A percentile compares a stretch with the other conserved stretches of the same genome.
phyloP scores from a whole-genome alignment of 2,797 vertebrate genomes.

The Parambassis ranga region DNA sequence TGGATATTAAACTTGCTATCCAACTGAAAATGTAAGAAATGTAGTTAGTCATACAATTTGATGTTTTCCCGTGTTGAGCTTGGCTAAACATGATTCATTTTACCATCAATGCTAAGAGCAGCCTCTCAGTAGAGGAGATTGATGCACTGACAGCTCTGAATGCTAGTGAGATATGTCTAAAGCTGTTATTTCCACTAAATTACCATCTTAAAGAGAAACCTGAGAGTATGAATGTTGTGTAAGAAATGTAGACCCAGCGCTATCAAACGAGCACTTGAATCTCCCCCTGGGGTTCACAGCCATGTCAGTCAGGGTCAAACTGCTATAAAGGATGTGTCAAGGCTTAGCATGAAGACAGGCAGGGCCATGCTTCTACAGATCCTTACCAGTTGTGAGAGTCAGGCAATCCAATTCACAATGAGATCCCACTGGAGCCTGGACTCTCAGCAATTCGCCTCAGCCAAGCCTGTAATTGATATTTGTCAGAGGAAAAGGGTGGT shows the following conservation, averaged over 20 bases:
- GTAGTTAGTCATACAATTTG: too few relatives aligned
- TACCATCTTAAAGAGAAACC: slow-evolving; percentile 22
- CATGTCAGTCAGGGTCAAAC: slow-evolving; percentile 65
- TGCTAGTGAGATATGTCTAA: neutral
- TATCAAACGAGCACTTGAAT: slow-evolving; percentile 23
- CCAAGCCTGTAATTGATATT: slow-evolving; percentile 71
- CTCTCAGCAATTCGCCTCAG: slow-evolving; percentile 45
- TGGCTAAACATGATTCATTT: neutral
- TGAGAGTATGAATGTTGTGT: slow-evolving; percentile 38
- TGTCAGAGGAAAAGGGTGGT: slow-evolving; percentile 59
- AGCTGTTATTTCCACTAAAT: slow-evolving; percentile 35
- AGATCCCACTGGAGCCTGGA: slow-evolving; percentile 56
- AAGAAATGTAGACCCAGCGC: slow-evolving; percentile 23
- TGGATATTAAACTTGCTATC: too few relatives aligned
- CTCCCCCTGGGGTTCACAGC: slow-evolving; percentile 29
- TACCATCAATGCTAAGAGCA: slow-evolving; percentile 8
- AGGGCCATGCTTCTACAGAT: slow-evolving; percentile 42
- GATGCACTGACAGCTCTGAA: slow-evolving; percentile 15
- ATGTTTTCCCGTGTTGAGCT: too few relatives aligned
- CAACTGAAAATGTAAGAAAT: too few relatives aligned
- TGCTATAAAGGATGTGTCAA: slow-evolving; percentile 62
- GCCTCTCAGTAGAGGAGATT: neutral
- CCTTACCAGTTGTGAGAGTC: slow-evolving; percentile 54
- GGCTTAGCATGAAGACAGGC: slow-evolving; percentile 54
- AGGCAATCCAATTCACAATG: slow-evolving; percentile 60